Evolutionary conservation across 23 tunicate genomes (phyloP).

Genomic region (Styela plicata): DNA sequence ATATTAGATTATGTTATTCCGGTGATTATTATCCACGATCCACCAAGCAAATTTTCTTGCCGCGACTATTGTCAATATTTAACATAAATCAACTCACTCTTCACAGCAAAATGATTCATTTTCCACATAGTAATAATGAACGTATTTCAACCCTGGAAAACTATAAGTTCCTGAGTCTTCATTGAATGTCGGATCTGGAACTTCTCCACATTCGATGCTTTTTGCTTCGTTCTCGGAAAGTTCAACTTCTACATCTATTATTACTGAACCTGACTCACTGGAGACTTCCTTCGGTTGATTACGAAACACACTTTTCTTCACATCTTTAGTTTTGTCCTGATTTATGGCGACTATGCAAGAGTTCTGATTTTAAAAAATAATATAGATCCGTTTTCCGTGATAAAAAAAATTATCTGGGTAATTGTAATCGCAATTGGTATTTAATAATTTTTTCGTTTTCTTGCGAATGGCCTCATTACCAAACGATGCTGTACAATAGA

Average conservation of each 20-base stretch:
- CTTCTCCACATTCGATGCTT: not conserved
- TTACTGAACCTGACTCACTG: not conserved
- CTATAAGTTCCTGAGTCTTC: not conserved
- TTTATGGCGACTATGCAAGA: not conserved
- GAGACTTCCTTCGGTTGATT: not conserved
- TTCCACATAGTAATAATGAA: not conserved
- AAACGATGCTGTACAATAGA: too few species aligned
- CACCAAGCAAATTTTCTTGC: too few species aligned
- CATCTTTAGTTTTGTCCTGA: not conserved
- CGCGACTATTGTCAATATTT: too few species aligned
- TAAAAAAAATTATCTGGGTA: too few species aligned
- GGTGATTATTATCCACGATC: too few species aligned
- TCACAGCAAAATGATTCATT: not conserved
- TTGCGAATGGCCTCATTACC: too few species aligned
- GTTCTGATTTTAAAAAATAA: not conserved
- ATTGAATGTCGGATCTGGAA: not conserved
- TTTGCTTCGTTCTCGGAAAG: not conserved
- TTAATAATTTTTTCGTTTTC: not conserved
- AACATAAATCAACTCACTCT: not conserved
- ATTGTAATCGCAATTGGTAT: not conserved
- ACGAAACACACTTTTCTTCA: not conserved
- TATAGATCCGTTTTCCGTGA: too few species aligned
- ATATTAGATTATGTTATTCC: too few species aligned
- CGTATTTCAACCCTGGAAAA: not conserved
- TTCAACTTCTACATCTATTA: not conserved